Evolutionary conservation across 2,797 vertebrate species (phyloP).

Genomic region (Sebastes trivittatus): DNA sequence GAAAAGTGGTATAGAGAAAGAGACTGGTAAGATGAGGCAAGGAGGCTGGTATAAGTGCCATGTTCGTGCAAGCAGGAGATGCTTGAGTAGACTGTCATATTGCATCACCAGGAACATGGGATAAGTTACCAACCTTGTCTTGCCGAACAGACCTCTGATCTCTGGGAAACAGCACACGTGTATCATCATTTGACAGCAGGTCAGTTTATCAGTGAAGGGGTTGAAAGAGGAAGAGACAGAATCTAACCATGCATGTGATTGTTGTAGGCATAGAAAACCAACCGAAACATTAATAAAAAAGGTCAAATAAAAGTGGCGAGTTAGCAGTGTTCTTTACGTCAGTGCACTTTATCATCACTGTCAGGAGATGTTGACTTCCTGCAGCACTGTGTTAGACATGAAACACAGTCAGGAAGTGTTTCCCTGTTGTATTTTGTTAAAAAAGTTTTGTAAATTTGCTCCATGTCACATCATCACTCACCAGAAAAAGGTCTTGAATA

Average conservation of each 20-base stretch:
- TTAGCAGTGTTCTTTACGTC: slow-evolving; percentile 55
- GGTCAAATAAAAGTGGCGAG: slow-evolving; percentile 42
- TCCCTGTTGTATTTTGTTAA: not conserved
- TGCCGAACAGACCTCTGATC: slow-evolving; percentile 3
- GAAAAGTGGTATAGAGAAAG: not conserved
- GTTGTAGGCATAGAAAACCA: slow-evolving; percentile 52
- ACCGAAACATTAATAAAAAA: slow-evolving; percentile 52
- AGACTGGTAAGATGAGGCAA: not conserved
- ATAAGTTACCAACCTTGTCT: not conserved
- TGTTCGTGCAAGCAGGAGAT: slow-evolving; percentile 15
- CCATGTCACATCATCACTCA: not conserved
- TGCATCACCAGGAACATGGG: slow-evolving; percentile 13
- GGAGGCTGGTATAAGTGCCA: slow-evolving; percentile 31
- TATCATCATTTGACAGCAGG: slow-evolving; percentile 1
- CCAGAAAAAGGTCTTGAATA: not conserved
- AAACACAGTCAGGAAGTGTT: not conserved
- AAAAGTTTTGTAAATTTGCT: not conserved
- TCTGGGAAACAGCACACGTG: not conserved
- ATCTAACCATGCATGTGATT: slow-evolving; percentile 58
- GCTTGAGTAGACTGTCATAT: slow-evolving; percentile 16
- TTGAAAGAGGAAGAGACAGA: slow-evolving; percentile 1
- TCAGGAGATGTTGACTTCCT: slow-evolving; percentile 28
- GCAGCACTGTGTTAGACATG: not conserved
- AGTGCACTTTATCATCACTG: slow-evolving; percentile 38
- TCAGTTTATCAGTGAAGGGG: slow-evolving; percentile 1